Conservation (phyloP, 2,113 vertebrate genomes). For the Macheiramphus alcinus region DNA sequence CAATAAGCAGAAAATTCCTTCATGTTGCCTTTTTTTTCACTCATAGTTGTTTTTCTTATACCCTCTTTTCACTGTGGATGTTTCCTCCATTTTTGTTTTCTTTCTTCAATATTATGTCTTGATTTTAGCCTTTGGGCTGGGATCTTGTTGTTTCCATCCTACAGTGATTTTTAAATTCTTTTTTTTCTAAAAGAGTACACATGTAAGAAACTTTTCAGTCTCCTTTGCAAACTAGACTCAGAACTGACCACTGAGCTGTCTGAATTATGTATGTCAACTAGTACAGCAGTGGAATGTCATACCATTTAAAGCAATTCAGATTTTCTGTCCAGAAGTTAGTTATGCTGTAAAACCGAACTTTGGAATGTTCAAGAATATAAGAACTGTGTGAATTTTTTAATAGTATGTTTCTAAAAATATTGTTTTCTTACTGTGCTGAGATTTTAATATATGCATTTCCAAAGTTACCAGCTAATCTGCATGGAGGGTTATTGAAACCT, state of each 20-base stretch:
- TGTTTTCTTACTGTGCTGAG: background rate
- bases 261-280: background rate
- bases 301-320: background rate
- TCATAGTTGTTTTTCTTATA: background rate
- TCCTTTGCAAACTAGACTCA: background rate
- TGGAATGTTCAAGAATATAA: background rate
- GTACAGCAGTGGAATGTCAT: background rate
- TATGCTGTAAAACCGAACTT: background rate
- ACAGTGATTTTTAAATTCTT: background rate
- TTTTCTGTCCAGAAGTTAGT: background rate
- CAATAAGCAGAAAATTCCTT: conserved; percentile 6
- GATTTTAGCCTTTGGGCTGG: background rate
- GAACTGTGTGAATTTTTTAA: background rate
- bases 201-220: background rate
- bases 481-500: background rate
- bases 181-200: background rate
- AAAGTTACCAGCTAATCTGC: background rate
- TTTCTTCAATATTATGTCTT: background rate
- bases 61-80: background rate
- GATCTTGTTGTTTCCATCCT: background rate
- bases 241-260: background rate
- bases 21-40: background rate
- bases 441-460: background rate
- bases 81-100: background rate
- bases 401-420: background rate